Base-by-base conservation (phyloP, 30 jellyfish, hydroid and myxozoan genomes). In the Cassiopea andromeda region DNA sequence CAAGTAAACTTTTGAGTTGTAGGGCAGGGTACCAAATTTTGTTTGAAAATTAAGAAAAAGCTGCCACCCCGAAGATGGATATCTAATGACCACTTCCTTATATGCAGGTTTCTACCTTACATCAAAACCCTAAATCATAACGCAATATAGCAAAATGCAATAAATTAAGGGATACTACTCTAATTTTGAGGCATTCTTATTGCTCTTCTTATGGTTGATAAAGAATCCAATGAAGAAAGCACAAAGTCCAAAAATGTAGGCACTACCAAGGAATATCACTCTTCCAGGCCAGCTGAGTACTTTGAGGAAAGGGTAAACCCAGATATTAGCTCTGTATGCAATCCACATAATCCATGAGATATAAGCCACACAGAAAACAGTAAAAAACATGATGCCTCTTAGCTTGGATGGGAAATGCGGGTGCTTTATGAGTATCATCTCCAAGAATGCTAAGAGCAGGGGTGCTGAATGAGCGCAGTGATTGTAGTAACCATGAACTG, bases 301-400 rank as follows among this genome's bases (percentile, higher is more conserved):
- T 75, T 82, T 85, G 80, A 92, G 82, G 71, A 92, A 85, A 47
- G 96, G 96, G 77, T 92, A 92, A 38, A 92, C 98, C 98, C 98
- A 92, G 16, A 92, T 85, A 47, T 92, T 68, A 1, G 95, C 95
- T 49, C 60, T 18, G 82, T 78, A 82, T 8, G 96, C 98, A 48
- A 92, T 92, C 98, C 98, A 92, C 76, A 85, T 48, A 18, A 92
- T 45, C 98, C 98, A 92, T 27, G 89, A 17, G 60, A 92, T 27
- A 70, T 92, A 92, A 1, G 88, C 75, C 14, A 80, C 93, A 50
- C 91, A 64, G 64, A 77, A 92, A 10, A 75, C 48, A 14, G 87
- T 85, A 75, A 47, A 85, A 66, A 80, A n/a, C 5, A 85, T 3
- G 48, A 57, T 15, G 8, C 95, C 97, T n/a, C 77, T 57, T 73